A percentile compares a stretch with the other conserved stretches of the same genome.
phyloP scores from a whole-genome alignment of 2,113 vertebrate genomes.

The Odontophorus gujanensis region DNA sequence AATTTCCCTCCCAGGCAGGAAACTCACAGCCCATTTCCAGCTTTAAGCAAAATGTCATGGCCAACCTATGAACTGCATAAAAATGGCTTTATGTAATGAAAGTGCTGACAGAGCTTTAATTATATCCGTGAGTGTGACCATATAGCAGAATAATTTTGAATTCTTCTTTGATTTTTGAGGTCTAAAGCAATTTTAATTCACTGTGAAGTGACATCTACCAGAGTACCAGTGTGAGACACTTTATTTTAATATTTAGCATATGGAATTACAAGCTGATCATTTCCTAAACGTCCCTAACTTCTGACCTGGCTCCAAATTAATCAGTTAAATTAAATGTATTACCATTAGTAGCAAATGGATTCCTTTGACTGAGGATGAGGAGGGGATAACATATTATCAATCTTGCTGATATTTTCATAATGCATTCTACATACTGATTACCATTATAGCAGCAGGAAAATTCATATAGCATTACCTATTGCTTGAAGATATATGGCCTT shows the following conservation, averaged over 20 bases:
- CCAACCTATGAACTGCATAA: constrained; percentile 57
- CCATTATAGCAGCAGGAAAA: not conserved
- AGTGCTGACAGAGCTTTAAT: constrained; percentile 68
- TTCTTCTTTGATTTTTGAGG: constrained; percentile 60
- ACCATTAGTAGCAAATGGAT: not conserved
- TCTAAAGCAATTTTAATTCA: constrained; percentile 59
- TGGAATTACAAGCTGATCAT: constrained; percentile 44
- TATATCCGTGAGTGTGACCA: constrained; percentile 41
- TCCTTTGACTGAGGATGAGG: not conserved
- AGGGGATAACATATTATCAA: not conserved
- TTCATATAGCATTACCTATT: not conserved
- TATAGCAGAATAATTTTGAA: constrained; percentile 49
- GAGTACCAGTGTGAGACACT: constrained; percentile 18
- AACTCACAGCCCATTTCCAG: constrained; percentile 47
- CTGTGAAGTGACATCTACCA: constrained; percentile 71
- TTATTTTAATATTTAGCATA: constrained; percentile 68
- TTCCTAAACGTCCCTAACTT: constrained; percentile 50
- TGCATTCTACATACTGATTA: not conserved
- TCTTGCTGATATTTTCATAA: not conserved
- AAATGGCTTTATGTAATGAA: constrained; percentile 62
- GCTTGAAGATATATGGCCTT: not conserved
- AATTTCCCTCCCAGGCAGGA: constrained; percentile 45
- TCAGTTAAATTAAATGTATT: constrained; percentile 4
- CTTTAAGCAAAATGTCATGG: constrained; percentile 56
- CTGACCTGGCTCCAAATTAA: not conserved